Evolutionary conservation across 2,113 vertebrate genomes (phyloP).

Genomic region (Myocastor coypus): DNA sequence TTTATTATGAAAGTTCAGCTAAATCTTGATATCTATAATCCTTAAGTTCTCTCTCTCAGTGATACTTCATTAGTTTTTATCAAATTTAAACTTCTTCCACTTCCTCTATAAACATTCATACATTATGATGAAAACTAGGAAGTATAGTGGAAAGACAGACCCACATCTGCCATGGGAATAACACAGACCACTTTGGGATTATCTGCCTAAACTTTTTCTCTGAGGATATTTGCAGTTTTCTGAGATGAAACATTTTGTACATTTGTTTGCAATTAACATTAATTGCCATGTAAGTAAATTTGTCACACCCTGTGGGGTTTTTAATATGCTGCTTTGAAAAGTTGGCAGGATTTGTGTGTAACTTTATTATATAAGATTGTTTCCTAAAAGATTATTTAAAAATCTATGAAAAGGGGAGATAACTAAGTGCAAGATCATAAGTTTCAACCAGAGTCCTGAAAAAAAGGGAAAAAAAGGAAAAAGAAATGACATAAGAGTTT

Average conservation of each 20-base stretch:
- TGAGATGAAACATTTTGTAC: neutral
- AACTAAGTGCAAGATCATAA: no score
- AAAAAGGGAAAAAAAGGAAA: no score
- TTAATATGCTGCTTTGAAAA: constrained; percentile 44
- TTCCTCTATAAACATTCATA: neutral
- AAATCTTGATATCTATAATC: neutral
- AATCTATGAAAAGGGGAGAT: neutral
- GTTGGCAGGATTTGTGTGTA: neutral
- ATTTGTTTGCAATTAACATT: constrained; percentile 30
- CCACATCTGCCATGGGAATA: neutral
- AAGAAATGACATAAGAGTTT: neutral
- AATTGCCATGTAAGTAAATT: constrained; percentile 44
- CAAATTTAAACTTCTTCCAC: neutral
- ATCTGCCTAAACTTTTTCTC: neutral
- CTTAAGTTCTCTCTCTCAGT: constrained; percentile 31
- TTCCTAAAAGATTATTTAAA: constrained; percentile 6
- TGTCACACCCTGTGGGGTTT: constrained; percentile 15
- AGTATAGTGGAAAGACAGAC: neutral
- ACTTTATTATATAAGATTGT: neutral
- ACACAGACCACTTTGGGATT: neutral
- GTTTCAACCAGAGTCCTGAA: no score
- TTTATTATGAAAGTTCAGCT: constrained; percentile 29
- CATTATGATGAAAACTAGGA: constrained; percentile 24
- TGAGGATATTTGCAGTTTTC: neutral
- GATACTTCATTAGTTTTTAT: constrained; percentile 32